A percentile compares a stretch with the other conserved stretches of the same genome.
These are phyloP conservation scores for Oceanodroma tethys DNA, from an alignment of 2,113 vertebrate species.

Conservation along the genomic window DNA sequence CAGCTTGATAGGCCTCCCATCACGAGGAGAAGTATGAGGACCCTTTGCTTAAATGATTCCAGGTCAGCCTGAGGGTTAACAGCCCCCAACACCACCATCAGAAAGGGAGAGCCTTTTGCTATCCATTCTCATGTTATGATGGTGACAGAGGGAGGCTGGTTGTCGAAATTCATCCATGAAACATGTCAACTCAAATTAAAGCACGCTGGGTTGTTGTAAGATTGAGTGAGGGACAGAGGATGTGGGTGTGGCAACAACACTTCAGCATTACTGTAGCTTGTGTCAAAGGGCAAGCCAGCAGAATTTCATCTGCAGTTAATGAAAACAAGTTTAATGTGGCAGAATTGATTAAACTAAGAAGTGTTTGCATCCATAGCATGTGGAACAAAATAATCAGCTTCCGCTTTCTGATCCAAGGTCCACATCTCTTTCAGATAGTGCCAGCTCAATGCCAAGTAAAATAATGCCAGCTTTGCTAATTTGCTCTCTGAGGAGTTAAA, in stretches of 20 bases:
- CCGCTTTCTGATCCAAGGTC: neutral
- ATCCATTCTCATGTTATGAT: neutral
- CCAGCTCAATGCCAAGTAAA: neutral
- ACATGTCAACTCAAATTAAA: neutral
- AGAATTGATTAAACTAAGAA: neutral
- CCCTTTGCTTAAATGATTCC: neutral
- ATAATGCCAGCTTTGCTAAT: neutral
- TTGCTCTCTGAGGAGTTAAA: neutral
- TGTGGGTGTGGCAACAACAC: neutral
- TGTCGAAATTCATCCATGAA: neutral
- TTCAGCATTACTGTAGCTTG: neutral
- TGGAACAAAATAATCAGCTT: neutral
- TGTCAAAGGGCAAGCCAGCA: neutral
- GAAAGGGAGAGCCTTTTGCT: neutral
- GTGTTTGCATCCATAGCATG: neutral
- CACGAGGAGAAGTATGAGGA: fast-evolving
- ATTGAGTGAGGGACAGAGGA: neutral
- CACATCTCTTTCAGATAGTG: neutral
- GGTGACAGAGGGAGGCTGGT: neutral
- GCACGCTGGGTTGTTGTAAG: neutral
- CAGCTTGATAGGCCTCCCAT: neutral
- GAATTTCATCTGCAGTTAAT: neutral
- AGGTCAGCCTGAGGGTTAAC: neutral
- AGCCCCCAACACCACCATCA: fast-evolving
- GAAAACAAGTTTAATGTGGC: neutral